These are phyloP conservation scores for Drosophila aff. DNA, from an alignment of 1,140 invertebrate species.

Conservation along the genomic window DNA sequence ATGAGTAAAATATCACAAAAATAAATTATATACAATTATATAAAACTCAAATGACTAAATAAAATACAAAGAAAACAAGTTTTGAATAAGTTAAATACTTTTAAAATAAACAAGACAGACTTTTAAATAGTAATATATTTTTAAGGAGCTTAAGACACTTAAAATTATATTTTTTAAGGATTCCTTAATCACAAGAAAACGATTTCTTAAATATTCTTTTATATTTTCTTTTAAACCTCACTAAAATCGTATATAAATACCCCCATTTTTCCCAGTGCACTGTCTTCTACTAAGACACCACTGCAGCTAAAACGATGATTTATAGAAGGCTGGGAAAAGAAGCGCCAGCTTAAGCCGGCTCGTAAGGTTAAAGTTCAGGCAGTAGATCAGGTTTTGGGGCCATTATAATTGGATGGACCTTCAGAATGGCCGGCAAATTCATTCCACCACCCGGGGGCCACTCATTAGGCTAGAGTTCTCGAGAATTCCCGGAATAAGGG, in stretches of 20 bases:
- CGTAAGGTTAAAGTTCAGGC: slow-evolving; percentile 31
- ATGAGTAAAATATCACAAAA: background rate
- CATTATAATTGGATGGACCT: slow-evolving; percentile 24
- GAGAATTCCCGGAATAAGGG: background rate
- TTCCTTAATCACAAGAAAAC: too few species aligned
- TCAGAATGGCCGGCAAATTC: slow-evolving; percentile 1
- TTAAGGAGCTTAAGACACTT: background rate
- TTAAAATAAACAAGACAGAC: background rate
- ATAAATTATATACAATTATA: rapidly evolving
- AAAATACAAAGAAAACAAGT: background rate
- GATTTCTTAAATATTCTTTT: too few species aligned
- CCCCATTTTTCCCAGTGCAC: background rate
- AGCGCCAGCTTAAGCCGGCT: background rate
- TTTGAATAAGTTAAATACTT: too few species aligned
- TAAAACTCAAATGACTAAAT: background rate
- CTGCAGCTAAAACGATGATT: slow-evolving; percentile 29
- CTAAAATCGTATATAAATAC: too few species aligned
- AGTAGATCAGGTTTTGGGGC: slow-evolving; percentile 30
- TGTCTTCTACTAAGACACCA: background rate
- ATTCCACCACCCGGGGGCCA: slow-evolving; percentile 10
- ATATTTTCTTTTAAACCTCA: background rate
- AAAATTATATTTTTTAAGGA: too few species aligned
- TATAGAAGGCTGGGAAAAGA: slow-evolving; percentile 9
- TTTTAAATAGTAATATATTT: background rate
- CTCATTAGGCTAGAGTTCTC: slow-evolving; percentile 22